These are phyloP conservation scores for Drosophila leonis DNA, from an alignment of 2,888 invertebrate species.

Conservation along the genomic window DNA sequence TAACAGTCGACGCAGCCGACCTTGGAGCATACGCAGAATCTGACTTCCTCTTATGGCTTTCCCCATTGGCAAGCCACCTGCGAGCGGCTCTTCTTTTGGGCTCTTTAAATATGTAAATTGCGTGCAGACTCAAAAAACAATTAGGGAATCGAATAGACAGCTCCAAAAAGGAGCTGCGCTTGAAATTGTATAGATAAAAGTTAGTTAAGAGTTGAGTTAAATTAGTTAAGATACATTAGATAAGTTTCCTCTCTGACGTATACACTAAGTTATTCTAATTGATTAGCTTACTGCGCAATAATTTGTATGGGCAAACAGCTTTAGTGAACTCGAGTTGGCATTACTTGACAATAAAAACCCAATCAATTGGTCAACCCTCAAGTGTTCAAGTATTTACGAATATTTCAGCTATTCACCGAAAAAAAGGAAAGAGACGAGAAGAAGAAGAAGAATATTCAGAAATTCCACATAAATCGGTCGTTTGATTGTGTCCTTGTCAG, in stretches of 20 bases:
- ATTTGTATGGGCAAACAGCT: not conserved
- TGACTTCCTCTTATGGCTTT: not conserved
- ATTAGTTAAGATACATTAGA: constrained; percentile 2
- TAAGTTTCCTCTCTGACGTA: not conserved
- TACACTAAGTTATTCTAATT: not conserved
- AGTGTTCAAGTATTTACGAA: constrained; percentile 1
- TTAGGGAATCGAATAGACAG: constrained; percentile 13
- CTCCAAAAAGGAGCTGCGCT: not conserved
- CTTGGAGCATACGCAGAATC: not conserved
- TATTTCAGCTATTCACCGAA: constrained; percentile 6
- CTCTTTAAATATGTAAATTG: constrained; percentile 18
- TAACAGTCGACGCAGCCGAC: constrained; percentile 1
- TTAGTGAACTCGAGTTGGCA: not conserved
- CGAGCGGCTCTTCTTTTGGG: constrained; percentile 2
- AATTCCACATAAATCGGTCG: constrained; percentile 23
- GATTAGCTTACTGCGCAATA: not conserved
- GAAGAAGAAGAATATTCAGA: constrained; percentile 16
- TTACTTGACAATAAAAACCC: constrained; percentile 3
- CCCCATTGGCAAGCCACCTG: not conserved
- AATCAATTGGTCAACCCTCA: constrained; percentile 10
- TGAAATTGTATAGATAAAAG: not conserved
- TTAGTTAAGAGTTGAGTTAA: not conserved
- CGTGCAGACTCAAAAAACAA: constrained; percentile 20
- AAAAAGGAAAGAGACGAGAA: not conserved
- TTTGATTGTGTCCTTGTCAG: constrained; percentile 49